Evolutionary conservation across 2,888 invertebrate species (phyloP), one percentile per base, ranked within the genome.

Genomic region (Gerris lacustris): DNA sequence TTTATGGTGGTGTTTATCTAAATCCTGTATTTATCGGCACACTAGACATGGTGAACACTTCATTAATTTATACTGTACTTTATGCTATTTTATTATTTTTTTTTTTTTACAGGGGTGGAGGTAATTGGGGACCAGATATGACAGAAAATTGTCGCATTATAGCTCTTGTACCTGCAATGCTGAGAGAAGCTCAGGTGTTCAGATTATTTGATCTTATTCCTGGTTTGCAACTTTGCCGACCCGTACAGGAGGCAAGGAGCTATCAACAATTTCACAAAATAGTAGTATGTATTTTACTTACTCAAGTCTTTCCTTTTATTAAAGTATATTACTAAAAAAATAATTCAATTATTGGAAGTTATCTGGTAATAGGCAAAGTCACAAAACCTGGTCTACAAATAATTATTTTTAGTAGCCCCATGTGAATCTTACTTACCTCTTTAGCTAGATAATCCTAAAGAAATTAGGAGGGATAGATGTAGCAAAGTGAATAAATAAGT

Each of bases 151-250:
- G 55, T 15, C 9, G 55, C 9, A 55, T 55, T 11, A 85, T 86
- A 77, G 91, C 90, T 31, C 86, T 90, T 77, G 90, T 90, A 64
- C 88, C 88, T 79, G 88, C 90, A 44, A 82, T 83, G 63, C 78
- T 87, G 6, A 64, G 73, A n/a, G 88, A 90, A 78, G 86, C 87
- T 79, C 88, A 92, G 78, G 80, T 93, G n/a, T 89, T 90, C 86
- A 86, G 87, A 74, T 81, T 96, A 63, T 95, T 94, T 81, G 92
- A 93, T 79, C 86, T 96, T 73, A 86, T 94, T 63, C 96, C 96
- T 31, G 91, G 89, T 6, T 79, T 85, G 69, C 83, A 84, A 74
- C 83, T 82, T 76, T 83, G 83, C 75, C 82, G 83, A 74, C 78
- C 82, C 44, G 76, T 79, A 71, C 78, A 79, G 71, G 80, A 80